Base-by-base conservation (phyloP, 2,888 invertebrate genomes). In the Drosophila mettleri region DNA sequence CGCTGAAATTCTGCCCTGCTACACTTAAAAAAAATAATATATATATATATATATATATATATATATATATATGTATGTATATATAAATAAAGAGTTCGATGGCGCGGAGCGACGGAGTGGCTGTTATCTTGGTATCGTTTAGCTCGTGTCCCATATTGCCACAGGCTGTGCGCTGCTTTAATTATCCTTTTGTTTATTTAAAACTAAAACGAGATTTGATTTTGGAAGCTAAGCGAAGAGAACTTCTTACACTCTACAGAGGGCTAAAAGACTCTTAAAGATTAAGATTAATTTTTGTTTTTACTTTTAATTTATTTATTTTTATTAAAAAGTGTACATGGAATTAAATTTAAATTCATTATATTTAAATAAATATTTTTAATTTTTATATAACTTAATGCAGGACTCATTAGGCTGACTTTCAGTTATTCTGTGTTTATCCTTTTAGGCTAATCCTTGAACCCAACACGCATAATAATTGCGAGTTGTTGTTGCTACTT, bases 141-240 rank as follows among this genome's bases (percentile, higher is more conserved):
- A 66, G 27, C 46, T 41, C 24, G 34, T 48, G 36, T 38, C 61
- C 46, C 39, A 31, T 43, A 43, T 57, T 67, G 58, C 64, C 62
- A 20, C 34, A 20, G 62, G 82, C 66, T 49, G 54, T 59, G 60
- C 66, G 64, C 34, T 45, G 46, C 45, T 62, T 72, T 83, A 83
- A 83, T 70, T 73, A 66, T 63, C 58, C 74, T 52, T 59, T 68
- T 73, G 69, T 64, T 69, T 82, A 69, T 45, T 65, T 68, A 78
- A 69, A 52, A 68, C 78, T 62, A 27, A 65, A 71, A 71, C 53
- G 45, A 33, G 71, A 66, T 84, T 70, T 43, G 45, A 8, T 33
- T 33, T 24, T 0, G 22, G 22, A 22, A 33, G 39, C n/a, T 22
- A 22, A 54, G 7, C 10, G 31, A 14, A 14, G 22, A 10, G 33